Evolutionary conservation across 1,140 invertebrate genomes (phyloP).

Genomic region (Paralvinella palmiformis): DNA sequence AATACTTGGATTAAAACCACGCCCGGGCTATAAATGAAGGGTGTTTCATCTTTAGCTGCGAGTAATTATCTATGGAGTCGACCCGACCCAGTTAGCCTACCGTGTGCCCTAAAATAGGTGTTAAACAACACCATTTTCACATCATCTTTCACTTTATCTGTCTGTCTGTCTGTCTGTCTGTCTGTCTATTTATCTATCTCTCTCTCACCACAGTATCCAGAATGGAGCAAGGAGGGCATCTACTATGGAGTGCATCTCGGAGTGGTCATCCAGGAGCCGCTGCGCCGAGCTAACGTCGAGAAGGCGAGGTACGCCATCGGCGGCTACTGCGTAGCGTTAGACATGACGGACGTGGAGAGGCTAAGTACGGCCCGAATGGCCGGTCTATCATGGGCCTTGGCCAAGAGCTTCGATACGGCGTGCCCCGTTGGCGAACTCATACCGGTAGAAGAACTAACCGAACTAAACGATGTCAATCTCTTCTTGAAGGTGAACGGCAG

Average conservation of each 20-base stretch:
- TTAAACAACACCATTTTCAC: too few relatives aligned
- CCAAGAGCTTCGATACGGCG: constrained; percentile 11
- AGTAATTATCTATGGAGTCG: too few relatives aligned
- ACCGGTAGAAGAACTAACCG: constrained; percentile 46
- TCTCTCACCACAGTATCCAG: too few relatives aligned
- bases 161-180: too few relatives aligned
- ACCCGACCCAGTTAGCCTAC: too few relatives aligned
- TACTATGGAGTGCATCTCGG: constrained; percentile 10
- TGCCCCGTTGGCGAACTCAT: constrained; percentile 10
- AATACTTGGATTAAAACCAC: too few relatives aligned
- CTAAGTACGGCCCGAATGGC: not conserved
- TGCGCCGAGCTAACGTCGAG: not conserved
- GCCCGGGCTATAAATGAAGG: too few relatives aligned
- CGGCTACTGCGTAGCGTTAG: constrained; percentile 4
- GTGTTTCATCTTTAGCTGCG: too few relatives aligned
- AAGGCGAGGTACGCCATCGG: not conserved
- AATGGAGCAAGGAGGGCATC: not conserved
- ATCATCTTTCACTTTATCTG: too few relatives aligned
- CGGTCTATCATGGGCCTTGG: constrained; percentile 2
- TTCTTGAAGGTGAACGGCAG: constrained; percentile 47
- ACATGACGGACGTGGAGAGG: constrained; percentile 4
- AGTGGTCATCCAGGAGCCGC: not conserved
- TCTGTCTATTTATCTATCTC: too few relatives aligned
- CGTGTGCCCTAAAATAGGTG: too few relatives aligned
- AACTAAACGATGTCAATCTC: constrained; percentile 58